Evolutionary conservation across 2,113 vertebrate species (phyloP), one percentile per base, ranked within the genome.

Genomic region (Etheostoma cragini): DNA sequence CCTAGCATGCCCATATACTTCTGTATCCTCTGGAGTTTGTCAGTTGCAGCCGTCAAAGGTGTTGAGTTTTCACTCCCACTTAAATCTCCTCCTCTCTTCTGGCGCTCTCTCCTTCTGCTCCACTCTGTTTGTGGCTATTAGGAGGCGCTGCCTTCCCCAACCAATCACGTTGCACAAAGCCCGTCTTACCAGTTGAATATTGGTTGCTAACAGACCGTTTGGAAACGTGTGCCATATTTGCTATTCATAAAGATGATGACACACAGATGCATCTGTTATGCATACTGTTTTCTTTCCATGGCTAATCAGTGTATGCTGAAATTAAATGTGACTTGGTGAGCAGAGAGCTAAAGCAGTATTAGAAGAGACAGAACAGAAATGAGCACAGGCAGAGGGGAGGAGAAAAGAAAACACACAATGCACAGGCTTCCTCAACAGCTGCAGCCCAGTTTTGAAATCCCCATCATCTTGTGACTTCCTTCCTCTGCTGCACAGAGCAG

Each of bases 391-490:
- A 62, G 58, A 83, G 77, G 57, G 87, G 85, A 85, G 82, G 83
- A 76, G 72, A 78, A 87, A 79, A 88, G 77, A 91, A 87, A 91
- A 91, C 88, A 91, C 83, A 91, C 90, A 90, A 82, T 90, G 77
- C 60, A 47, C 80, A 83, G 78, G 87, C 93, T 93, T 95, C 93
- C 94, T 94, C 91, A 95, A 94, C 93, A 95, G 91, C 94, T 94
- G 93, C 93, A 90, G 90, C 90, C 80, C 78, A 86, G 88, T 94
- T 94, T 92, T 93, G 92, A 95, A 95, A 94, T 93, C 91, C 92
- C 92, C 91, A 85, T 90, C 93, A 84, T 94, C 93, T 95, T 93
- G 92, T 94, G 94, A 95, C 93, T 95, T 95, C 95, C 94, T 95
- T 94, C 94, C 92, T 90, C 85, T 92, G 87, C 88, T 90, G 90